Percentiles rank a stretch among this genome's conserved stretches.
phyloP scores from a whole-genome alignment of 2,113 vertebrate species.

The Gnathonemus echidnorhynchus region DNA sequence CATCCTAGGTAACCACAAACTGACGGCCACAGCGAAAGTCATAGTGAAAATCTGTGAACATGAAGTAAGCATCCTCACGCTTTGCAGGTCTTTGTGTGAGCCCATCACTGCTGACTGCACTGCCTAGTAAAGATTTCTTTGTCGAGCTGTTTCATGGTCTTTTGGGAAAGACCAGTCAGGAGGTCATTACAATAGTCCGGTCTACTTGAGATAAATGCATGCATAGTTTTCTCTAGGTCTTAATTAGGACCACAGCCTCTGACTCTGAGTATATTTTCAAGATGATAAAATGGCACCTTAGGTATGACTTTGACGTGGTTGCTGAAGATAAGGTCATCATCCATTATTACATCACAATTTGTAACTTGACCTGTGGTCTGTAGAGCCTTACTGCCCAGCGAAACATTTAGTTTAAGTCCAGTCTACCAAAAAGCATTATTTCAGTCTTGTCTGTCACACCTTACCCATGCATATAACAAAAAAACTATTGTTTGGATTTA shows the following conservation, averaged over 20 bases:
- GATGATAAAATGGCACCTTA: not conserved
- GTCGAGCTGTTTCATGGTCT: not conserved
- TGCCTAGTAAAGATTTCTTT: not conserved
- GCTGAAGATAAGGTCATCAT: not conserved
- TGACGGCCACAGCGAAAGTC: conserved; percentile 95
- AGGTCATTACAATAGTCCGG: not conserved
- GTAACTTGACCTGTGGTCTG: not conserved
- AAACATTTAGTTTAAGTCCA: not conserved
- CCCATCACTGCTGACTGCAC: not conserved
- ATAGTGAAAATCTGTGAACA: conserved; percentile 99
- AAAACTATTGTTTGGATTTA: not conserved
- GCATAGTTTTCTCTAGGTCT: not conserved
- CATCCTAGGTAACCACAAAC: conserved; percentile 90
- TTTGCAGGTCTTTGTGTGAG: not conserved
- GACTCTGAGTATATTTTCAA: not conserved
- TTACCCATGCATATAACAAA: not conserved
- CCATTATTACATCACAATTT: not conserved
- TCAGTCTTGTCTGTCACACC: not conserved
- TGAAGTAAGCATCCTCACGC: conserved; percentile 65
- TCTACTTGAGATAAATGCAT: not conserved
- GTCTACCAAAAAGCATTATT: not conserved
- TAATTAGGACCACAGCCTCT: not conserved
- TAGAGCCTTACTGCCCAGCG: not conserved
- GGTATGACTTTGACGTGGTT: not conserved
- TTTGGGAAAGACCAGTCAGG: not conserved